These are phyloP conservation scores for Poecilobothrus nobilitatus DNA, from an alignment of 2,888 invertebrate species.

Conservation along the genomic window DNA sequence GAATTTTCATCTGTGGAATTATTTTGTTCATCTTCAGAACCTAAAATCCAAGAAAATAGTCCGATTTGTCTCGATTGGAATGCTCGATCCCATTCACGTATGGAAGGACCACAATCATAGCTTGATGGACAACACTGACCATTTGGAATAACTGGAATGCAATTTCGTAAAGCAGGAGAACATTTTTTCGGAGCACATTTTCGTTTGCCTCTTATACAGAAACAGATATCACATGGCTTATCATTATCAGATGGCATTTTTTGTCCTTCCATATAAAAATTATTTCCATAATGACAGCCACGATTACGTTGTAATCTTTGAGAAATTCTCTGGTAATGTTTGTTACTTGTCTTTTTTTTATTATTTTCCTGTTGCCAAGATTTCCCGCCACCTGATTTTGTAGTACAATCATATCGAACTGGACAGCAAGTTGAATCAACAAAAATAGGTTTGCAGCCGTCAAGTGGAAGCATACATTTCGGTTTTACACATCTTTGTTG, in stretches of 20 bases:
- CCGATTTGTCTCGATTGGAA: constrained; percentile 39
- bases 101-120: constrained; percentile 64
- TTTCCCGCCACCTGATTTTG: constrained; percentile 35
- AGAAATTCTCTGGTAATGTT: constrained; percentile 39
- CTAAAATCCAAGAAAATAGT: constrained; percentile 38
- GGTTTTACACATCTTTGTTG: constrained; percentile 69
- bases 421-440: constrained; percentile 62
- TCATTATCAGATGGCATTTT: constrained; percentile 49
- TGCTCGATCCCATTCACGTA: constrained; percentile 35
- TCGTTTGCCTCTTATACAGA: constrained; percentile 64
- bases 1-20: constrained; percentile 7
- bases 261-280: constrained; percentile 61
- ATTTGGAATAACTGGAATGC: constrained; percentile 62
- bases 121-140: constrained; percentile 80
- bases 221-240: constrained; percentile 63
- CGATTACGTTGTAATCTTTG: constrained; percentile 38
- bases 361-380: constrained; percentile 36
- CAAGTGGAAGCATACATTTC: constrained; percentile 65
- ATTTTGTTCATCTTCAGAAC: constrained; percentile 28
- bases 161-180: constrained; percentile 65
- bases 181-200: constrained; percentile 69
- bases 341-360: constrained; percentile 36
- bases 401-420: constrained; percentile 62
- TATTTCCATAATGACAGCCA: constrained; percentile 54
- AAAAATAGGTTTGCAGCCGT: constrained; percentile 49